These are phyloP conservation scores for Radopholus similis DNA, from an alignment of 1,140 invertebrate genomes.

Conservation along the genomic window DNA sequence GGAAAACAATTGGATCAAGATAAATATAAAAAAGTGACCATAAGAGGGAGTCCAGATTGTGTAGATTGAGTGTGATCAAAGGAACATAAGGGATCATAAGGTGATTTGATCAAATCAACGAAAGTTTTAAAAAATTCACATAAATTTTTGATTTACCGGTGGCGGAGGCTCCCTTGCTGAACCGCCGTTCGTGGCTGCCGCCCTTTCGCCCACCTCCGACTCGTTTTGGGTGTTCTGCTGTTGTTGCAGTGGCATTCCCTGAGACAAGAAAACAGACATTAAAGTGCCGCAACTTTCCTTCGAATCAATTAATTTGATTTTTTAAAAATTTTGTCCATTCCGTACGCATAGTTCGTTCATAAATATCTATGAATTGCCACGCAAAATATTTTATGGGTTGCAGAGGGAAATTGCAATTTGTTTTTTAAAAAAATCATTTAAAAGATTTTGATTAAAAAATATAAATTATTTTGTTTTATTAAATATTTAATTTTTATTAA, in stretches of 20 bases:
- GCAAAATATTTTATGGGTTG: too few relatives aligned
- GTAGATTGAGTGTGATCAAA: too few relatives aligned
- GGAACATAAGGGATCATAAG: too few relatives aligned
- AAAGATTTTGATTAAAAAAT: background rate
- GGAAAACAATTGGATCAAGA: too few relatives aligned
- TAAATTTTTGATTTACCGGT: background rate
- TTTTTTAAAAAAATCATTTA: background rate
- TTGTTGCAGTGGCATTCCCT: constrained; percentile 26
- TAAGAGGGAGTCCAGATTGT: too few relatives aligned
- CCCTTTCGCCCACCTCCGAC: background rate
- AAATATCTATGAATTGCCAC: too few relatives aligned
- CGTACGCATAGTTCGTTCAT: too few relatives aligned
- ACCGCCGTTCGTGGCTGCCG: constrained; percentile 11
- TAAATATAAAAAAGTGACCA: too few relatives aligned
- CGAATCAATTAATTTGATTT: too few relatives aligned
- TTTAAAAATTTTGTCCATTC: background rate
- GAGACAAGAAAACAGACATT: background rate
- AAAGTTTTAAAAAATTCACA: background rate
- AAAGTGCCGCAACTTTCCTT: too few relatives aligned
- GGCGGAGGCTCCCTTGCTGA: constrained; percentile 5
- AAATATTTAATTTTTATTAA: background rate
- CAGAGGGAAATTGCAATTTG: too few relatives aligned
- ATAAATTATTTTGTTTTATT: background rate
- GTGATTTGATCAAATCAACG: too few relatives aligned
- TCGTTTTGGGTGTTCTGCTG: constrained; percentile 17